Evolutionary conservation across 1,140 invertebrate species (phyloP), one percentile per base, ranked within the genome.

Genomic region (Aphelinus atriplicis): DNA sequence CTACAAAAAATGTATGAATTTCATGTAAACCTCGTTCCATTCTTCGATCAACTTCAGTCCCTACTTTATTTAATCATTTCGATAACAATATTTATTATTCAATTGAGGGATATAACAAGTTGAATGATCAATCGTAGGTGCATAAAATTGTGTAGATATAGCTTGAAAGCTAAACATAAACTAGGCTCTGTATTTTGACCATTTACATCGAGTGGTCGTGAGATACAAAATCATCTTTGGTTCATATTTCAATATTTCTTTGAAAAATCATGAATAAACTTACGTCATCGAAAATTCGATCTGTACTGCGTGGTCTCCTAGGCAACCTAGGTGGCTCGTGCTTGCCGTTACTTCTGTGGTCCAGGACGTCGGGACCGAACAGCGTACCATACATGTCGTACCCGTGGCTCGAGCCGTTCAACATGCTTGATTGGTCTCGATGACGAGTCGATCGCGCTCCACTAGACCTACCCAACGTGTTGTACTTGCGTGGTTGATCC

Each of bases 401-500:
- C 5, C 7, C 7, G 47, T 75, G 50, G 2, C 45, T 46, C 43
- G 65, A 62, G 7, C 73, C 73, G 48, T 69, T 69, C 0, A 43
- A 2, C 5, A 57, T 3, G 4, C 4, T 7, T 4, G 47, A 47
- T 42, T 55, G 72, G 1, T 64, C 70, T 1, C 55, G 46, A 0
- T 10, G 4, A 1, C 67, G 7, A 26, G 26, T 26, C 5, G 9
- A 42, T 4, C 1, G 26, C 1, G 42, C n/a, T 0, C 57, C 57
- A 2, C 46, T 71, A n/a, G 62, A 53, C 10, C 75, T 71, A 2
- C 75, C 70, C 1, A 76, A 26, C 4, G 75, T 78, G 53, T 75
- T 78, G 65, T 70, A 69, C 55, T 76, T 75, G 9, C 73, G 55
- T 9, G 68, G 68, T 7, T 76, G 74, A 4, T 70, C 68, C 2